Conservation (phyloP, 2,113 vertebrate genomes). For the Percopsis transmontana region DNA sequence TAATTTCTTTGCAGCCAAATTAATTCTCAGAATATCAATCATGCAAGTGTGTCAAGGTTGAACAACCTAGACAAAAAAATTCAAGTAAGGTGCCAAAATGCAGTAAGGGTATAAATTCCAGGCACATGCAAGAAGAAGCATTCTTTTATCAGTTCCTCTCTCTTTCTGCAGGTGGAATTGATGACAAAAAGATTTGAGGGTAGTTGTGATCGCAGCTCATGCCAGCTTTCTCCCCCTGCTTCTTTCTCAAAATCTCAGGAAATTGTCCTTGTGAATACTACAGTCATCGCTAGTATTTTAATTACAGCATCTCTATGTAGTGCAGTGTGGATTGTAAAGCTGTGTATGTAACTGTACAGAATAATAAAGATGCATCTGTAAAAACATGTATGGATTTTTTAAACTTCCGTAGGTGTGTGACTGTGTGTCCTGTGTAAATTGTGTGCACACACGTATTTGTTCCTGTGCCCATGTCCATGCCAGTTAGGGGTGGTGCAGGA, state of each 20-base stretch:
- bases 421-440: background rate
- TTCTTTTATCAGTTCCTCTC: constrained; percentile 1
- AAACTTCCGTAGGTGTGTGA: background rate
- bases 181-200: constrained; percentile 12
- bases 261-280: too few species aligned
- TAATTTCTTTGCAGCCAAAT: background rate
- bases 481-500: constrained; percentile 46
- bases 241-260: background rate
- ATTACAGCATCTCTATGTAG: background rate
- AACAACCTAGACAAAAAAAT: background rate
- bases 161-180: constrained; percentile 25
- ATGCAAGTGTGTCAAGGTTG: background rate
- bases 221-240: background rate
- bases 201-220: background rate
- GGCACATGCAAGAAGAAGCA: constrained; percentile 22
- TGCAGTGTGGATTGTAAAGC: background rate
- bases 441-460: background rate
- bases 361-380: constrained; percentile 9
- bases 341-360: background rate
- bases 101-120: constrained; percentile 24
- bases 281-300: too few species aligned
- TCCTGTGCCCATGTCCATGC: constrained; percentile 16
- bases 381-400: constrained; percentile 5
- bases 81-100: background rate
- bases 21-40: background rate